Evolutionary conservation across 2,797 vertebrate species (phyloP).

Genomic region (Tenualosa thibaudeaui): DNA sequence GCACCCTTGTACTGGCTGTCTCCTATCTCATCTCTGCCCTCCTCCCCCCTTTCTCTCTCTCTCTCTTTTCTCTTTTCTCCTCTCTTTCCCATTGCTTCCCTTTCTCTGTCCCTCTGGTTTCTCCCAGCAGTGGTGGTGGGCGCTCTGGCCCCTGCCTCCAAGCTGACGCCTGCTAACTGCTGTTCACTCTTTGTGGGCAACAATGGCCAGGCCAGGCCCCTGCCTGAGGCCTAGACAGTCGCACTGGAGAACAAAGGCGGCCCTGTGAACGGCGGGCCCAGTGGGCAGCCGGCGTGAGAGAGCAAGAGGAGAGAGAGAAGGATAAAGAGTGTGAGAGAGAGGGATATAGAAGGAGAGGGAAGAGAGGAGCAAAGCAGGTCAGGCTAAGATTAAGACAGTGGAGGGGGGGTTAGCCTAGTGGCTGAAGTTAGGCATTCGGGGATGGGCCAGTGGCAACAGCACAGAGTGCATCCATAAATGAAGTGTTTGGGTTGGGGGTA

Average conservation of each 20-base stretch:
- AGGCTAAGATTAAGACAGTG: slow-evolving; percentile 74
- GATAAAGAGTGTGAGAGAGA: too few relatives aligned
- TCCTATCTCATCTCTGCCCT: background rate
- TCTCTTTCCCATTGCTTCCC: slow-evolving; percentile 16
- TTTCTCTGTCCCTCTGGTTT: slow-evolving; percentile 32
- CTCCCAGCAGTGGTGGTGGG: slow-evolving; percentile 32
- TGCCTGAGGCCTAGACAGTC: slow-evolving; percentile 71
- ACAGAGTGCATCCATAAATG: slow-evolving; percentile 3
- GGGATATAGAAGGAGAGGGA: background rate
- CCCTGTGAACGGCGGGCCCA: slow-evolving; percentile 63
- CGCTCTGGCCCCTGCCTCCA: slow-evolving; percentile 64
- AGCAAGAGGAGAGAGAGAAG: too few relatives aligned
- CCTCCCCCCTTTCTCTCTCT: slow-evolving; percentile 20
- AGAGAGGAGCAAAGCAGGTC: slow-evolving; percentile 72
- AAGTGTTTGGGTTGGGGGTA: slow-evolving; percentile 23
- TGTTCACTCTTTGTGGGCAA: slow-evolving; percentile 73
- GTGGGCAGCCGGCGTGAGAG: slow-evolving; percentile 57
- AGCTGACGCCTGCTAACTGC: slow-evolving; percentile 71
- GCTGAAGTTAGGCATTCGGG: slow-evolving; percentile 40
- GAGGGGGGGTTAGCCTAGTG: slow-evolving; percentile 40
- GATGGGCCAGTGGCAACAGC: slow-evolving; percentile 44
- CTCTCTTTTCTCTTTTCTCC: slow-evolving; percentile 30
- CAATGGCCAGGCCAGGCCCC: slow-evolving; percentile 77
- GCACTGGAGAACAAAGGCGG: slow-evolving; percentile 47
- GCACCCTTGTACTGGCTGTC: background rate